A percentile compares a stretch with the other conserved stretches of the same genome.
These are phyloP conservation scores for Orientallactaga bullata DNA, from an alignment of 2,113 vertebrate genomes.

Conservation along the genomic window DNA sequence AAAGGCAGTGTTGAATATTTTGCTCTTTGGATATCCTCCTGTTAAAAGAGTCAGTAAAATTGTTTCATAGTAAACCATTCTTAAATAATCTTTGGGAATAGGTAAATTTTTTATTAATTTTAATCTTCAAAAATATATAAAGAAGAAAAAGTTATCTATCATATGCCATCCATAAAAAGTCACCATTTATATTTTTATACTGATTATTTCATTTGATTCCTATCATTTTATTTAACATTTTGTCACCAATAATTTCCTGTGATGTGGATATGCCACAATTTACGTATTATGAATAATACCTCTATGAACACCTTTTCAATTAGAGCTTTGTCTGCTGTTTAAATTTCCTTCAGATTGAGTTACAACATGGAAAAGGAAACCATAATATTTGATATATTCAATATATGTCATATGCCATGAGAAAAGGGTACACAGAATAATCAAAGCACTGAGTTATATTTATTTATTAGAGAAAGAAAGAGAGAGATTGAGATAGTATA, in stretches of 20 bases:
- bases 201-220: conserved; percentile 14
- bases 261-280: conserved; percentile 1
- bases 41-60: conserved; percentile 1
- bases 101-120: not conserved
- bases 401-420: no score
- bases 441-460: no score
- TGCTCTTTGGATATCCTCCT: not conserved
- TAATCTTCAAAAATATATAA: conserved; percentile 31
- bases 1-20: conserved; percentile 22
- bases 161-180: not conserved
- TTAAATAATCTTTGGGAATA: conserved; percentile 16
- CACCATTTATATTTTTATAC: not conserved
- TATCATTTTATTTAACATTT: conserved; percentile 30
- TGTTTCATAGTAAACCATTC: not conserved
- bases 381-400: not conserved
- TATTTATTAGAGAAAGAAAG: no score
- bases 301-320: conserved; percentile 30
- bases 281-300: conserved; percentile 9
- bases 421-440: no score
- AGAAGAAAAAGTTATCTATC: conserved; percentile 23
- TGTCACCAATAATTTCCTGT: conserved; percentile 17
- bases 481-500: no score
- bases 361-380: conserved; percentile 37
- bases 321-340: not conserved
- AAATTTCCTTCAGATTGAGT: not conserved